Evolutionary conservation across 2,888 invertebrate species (phyloP), one percentile per base, ranked within the genome.

Genomic region (Macrophya annulata): DNA sequence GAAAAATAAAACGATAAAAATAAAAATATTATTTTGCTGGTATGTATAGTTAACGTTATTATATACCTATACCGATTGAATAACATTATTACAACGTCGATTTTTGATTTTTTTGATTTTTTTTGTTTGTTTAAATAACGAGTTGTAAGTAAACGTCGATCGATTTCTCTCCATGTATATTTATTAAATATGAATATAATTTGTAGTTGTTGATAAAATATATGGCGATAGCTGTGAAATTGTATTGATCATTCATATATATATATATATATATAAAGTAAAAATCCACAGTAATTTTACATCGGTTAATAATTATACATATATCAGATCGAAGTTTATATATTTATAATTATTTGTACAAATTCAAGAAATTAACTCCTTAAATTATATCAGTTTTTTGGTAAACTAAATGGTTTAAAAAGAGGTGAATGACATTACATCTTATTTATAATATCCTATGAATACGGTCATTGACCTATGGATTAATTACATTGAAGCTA

Each of bases 61-160:
- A 71, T 17, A 62, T 21, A n/a, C 17, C 71, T 17, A 62, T 21
- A n/a, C 17, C 71, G 31, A 71, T 71, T 71, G 71, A n/a, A 71
- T 71, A 71, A 71, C 40, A 37, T 12, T 71, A 40, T 71, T 9
- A 71, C n/a, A 71, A 40, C 31, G 71, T 71, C 6, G 8, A 31
- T 71, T 71, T 71, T 31, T 31, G 1, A 2, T 31, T 31, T 31
- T 31, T 31, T 31, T 31, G 1, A 1, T 31, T 31, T 31, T 31
- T 31, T 31, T 31, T 31, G 1, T 31, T 3, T 31, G 1, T 31
- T 71, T 25, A 4, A 62, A 62, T 62, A 62, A 62, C 62, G 48
- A 48, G 9, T 12, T 10, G 48, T 9, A 62, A 25, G 25, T 25
- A 62, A 62, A 62, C 21, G 62, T 62, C 25, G 62, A 62, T 1